Evolutionary conservation across 2,888 invertebrate genomes (phyloP), one percentile per base, ranked within the genome.

Genomic region (Protodeltote pygarga): DNA sequence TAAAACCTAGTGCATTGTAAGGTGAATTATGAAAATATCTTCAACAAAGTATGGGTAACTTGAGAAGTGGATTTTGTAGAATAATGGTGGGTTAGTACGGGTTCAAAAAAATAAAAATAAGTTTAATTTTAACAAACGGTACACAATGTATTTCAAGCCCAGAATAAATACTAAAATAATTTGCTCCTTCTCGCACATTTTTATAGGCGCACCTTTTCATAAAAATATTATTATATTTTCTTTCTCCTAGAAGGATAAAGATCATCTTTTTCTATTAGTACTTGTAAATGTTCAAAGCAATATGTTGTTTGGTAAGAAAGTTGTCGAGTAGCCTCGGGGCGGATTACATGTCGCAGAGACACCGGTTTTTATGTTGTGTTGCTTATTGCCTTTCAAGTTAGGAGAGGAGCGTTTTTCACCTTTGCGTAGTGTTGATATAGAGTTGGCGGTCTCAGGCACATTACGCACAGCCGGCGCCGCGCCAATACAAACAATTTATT

Each of bases 401-500:
- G 73, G 72, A 73, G 66, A 69, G 70, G 70, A 73, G 71, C 74
- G 79, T 80, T 84, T 83, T 79, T 83, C 83, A 85, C 83, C 83
- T 84, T 69, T 52, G 50, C 64, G 65, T 53, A 55, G 65, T 73
- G 79, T 77, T 77, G 78, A 79, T 83, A 83, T 79, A 80, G 79
- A 81, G 75, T 82, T 81, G 72, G 76, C 71, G 79, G 65, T 80
- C 75, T 77, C 73, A 83, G 83, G 80, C 81, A 85, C 87, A 87
- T 87, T 85, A 80, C 78, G 54, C 61, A 59, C 88, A 88, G 72
- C 82, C 77, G 87, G 78, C 71, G 32, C 44, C 34, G 71, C 74
- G 52, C 77, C 81, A 81, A 85, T 85, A 87, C 81, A 82, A 79
- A 72, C 80, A 81, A 87, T 88, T 87, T 88, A 87, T 88, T 84